Evolutionary conservation across 2,888 invertebrate genomes (phyloP).

Genomic region (Zaprionus lineosus): DNA sequence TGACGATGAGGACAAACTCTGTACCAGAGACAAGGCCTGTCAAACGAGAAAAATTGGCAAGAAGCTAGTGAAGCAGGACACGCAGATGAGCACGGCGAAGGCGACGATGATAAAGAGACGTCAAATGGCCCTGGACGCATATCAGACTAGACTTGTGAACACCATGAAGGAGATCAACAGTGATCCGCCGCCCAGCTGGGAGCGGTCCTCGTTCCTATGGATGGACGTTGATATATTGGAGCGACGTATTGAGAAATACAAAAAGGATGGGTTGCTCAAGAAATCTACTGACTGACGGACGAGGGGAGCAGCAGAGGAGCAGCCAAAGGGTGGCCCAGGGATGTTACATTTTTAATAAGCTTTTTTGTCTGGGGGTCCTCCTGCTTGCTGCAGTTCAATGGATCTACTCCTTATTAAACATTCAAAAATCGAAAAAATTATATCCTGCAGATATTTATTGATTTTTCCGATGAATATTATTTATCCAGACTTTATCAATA

Average conservation of each 20-base stretch:
- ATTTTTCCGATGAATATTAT: no score
- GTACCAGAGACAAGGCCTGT: neutral
- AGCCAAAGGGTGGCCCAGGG: no score
- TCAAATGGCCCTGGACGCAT: neutral
- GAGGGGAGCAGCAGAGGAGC: no score
- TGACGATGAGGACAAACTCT: neutral
- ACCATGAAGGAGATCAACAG: constrained; percentile 30
- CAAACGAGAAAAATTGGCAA: neutral
- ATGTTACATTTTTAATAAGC: no score
- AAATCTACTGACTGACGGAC: no score
- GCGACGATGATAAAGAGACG: neutral
- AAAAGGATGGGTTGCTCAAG: neutral
- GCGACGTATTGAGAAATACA: constrained; percentile 25
- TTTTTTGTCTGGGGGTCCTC: no score
- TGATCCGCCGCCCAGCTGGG: constrained; percentile 55
- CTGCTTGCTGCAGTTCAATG: no score
- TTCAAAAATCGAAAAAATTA: no score
- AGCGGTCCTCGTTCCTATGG: constrained; percentile 38
- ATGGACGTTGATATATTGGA: constrained; percentile 44
- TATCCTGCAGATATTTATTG: no score
- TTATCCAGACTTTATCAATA: no score
- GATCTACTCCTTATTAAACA: no score
- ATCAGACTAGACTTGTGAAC: constrained; percentile 1
- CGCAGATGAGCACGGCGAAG: constrained; percentile 1
- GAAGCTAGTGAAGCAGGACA: neutral